phyloP scores from a whole-genome alignment of 2,113 vertebrate genomes.

The Cephalophus harveyi region DNA sequence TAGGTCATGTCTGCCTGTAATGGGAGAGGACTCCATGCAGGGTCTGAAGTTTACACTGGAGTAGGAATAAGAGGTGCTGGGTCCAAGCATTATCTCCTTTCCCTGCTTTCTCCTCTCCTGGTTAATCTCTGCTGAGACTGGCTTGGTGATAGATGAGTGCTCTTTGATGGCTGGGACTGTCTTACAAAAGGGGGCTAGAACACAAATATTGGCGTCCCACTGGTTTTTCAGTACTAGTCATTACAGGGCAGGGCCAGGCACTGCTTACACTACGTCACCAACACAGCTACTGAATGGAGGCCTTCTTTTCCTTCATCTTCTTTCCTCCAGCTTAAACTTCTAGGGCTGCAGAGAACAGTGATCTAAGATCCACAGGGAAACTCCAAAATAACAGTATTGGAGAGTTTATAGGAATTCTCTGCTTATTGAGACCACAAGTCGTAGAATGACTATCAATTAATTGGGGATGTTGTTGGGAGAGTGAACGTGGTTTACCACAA shows the following conservation, averaged over 20 bases:
- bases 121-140: not conserved
- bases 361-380: not conserved
- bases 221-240: not conserved
- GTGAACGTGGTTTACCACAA: not conserved
- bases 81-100: not conserved
- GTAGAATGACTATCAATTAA: not conserved
- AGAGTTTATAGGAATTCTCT: not conserved
- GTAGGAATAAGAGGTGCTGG: not conserved
- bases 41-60: not conserved
- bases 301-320: not conserved
- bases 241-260: not conserved
- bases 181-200: not conserved
- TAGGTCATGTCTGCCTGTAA: not conserved
- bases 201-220: too few relatives aligned
- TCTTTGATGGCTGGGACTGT: not conserved
- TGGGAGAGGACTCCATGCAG: not conserved
- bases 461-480: not conserved
- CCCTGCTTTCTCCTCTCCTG: not conserved
- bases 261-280: not conserved
- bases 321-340: not conserved
- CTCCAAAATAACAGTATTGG: not conserved
- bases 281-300: not conserved
- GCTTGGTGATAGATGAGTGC: not conserved
- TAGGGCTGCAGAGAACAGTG: not conserved
- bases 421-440: not conserved